Evolutionary conservation across 2,113 vertebrate genomes (phyloP), one percentile per base, ranked within the genome.

Genomic region (Phaethornis superciliosus): DNA sequence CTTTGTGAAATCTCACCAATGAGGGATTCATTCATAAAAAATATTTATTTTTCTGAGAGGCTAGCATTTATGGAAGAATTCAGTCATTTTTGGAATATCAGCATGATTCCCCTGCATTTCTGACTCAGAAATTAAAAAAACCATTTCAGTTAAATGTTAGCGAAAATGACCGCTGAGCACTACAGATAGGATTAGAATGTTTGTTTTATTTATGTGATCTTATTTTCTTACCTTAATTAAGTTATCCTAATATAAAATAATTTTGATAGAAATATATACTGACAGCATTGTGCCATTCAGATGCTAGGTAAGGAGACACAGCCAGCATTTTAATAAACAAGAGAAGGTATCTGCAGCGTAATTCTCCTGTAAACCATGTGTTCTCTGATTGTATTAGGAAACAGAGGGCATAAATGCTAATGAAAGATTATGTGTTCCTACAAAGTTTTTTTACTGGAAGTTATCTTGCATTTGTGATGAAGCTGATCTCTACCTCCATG

Each of bases 391-490:
- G 32, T 58, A 7, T 71, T 68, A 67, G 78, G 89, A 89, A 92
- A 63, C 46, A 75, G 81, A 89, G 67, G 44, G 32, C 67, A 74
- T 59, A 83, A 91, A 95, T 94, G 79, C 55, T 91, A 85, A 89
- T 82, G 78, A 80, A 89, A 81, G 94, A 93, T 94, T 94, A 86
- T 91, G 70, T 92, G 62, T 84, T 91, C 87, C 67, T 76, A 55
- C 51, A 10, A 77, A 93, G 22, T 82, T 88, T 93, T 89, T n/a
- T 86, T 81, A 46, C 5, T 76, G 44, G 81, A 83, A 89, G 35
- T 78, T 67, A 18, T 47, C 63, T 69, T 89, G 63, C 56, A 80
- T 89, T 82, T 17, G 3, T 70, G 33, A 80, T 93, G 51, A 79
- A 51, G 30, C 51, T 75, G 40, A 26, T 60, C 33, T 46, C 55